Evolutionary conservation across 2,797 vertebrate species (phyloP).

Genomic region (Molossus alvarezi): DNA sequence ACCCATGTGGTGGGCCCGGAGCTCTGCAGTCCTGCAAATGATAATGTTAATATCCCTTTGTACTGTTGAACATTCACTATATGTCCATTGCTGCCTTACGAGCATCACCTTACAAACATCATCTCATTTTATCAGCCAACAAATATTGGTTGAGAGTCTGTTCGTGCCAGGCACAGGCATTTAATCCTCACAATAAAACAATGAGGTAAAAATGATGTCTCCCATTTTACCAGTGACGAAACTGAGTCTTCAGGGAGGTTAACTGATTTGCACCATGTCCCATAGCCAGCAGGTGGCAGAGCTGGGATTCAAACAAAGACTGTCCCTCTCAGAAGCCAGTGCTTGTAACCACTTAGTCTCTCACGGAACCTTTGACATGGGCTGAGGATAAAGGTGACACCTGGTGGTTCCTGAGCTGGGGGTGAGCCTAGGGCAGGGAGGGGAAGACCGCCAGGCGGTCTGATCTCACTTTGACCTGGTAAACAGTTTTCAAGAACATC

Average conservation of each 20-base stretch:
- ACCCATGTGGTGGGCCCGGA: neutral
- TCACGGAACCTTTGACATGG: neutral
- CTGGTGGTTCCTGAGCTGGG: neutral
- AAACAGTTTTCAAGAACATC: neutral
- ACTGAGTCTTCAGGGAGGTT: neutral
- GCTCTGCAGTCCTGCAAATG: neutral
- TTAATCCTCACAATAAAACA: neutral
- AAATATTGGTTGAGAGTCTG: neutral
- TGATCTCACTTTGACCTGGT: neutral
- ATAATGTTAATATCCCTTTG: neutral
- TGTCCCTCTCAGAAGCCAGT: neutral
- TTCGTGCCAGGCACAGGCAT: neutral
- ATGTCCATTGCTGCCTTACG: neutral
- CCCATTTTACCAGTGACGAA: constrained; percentile 6
- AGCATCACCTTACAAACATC: neutral
- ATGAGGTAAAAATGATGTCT: neutral
- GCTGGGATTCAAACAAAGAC: neutral
- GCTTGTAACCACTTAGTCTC: neutral
- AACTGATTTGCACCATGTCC: neutral
- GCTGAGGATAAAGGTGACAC: neutral
- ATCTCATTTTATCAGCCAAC: neutral
- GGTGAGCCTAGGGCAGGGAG: neutral
- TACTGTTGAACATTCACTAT: neutral
- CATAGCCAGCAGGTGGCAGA: constrained; percentile 82
- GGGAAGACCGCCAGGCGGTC: neutral